Percentiles rank a stretch among this genome's conserved stretches.
phyloP scores from a whole-genome alignment of 2,797 vertebrate species.

The Crenuchus spilurus region DNA sequence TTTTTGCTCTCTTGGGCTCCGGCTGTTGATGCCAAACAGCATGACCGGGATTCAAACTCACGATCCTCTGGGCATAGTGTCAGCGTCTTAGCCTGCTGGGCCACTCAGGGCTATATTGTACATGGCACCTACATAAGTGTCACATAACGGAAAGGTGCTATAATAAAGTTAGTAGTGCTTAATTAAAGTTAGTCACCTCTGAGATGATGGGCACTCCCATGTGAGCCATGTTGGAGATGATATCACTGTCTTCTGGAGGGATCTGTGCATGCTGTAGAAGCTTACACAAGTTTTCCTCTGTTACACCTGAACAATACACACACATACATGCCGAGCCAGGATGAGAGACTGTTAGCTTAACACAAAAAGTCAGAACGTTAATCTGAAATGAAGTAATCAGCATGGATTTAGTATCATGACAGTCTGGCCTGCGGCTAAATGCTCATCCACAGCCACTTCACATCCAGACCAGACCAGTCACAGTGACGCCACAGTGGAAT shows the following conservation, averaged over 20 bases:
- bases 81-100: too few relatives aligned
- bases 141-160: too few relatives aligned
- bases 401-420: conserved; percentile 11
- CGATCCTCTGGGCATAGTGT: too few relatives aligned
- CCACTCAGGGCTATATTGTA: too few relatives aligned
- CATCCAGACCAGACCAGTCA: background rate
- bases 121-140: too few relatives aligned
- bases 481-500: conserved; percentile 1
- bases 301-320: conserved; percentile 84
- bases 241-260: conserved; percentile 96
- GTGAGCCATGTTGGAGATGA: conserved; percentile 98
- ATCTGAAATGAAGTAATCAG: background rate
- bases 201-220: conserved; percentile 91
- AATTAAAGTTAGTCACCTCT: conserved; percentile 79
- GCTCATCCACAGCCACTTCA: background rate
- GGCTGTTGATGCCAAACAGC: too few relatives aligned
- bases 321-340: background rate
- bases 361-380: conserved; percentile 4
- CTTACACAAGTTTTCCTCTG: conserved; percentile 96
- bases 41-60: too few relatives aligned
- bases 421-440: background rate
- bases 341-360: conserved; percentile 8
- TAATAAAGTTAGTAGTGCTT: background rate
- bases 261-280: conserved; percentile 97
- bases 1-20: too few relatives aligned